phyloP scores from a whole-genome alignment of 2,113 vertebrate species.

The Lophochroa leadbeateri region DNA sequence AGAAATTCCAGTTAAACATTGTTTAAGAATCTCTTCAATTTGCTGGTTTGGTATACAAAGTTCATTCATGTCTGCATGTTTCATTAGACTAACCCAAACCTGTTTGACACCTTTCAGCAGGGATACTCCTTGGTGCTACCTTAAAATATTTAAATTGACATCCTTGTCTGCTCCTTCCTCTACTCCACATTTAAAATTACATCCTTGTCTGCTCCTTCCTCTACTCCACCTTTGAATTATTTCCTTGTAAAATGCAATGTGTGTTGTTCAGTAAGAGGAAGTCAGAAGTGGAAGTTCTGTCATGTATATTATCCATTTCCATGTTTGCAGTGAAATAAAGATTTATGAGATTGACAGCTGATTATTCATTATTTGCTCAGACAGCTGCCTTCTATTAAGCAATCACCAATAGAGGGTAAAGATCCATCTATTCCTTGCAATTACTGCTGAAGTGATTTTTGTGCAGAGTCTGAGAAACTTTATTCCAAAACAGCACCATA shows the following conservation, averaged over 20 bases:
- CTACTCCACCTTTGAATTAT: neutral
- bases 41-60: neutral
- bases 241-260: accelerated
- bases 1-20: neutral
- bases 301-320: neutral
- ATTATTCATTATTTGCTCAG: neutral
- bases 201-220: neutral
- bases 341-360: neutral
- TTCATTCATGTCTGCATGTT: neutral
- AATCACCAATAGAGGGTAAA: neutral
- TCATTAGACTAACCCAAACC: neutral
- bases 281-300: neutral
- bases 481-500: neutral
- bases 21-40: neutral
- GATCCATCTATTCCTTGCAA: neutral
- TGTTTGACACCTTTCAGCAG: neutral
- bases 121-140: neutral
- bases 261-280: neutral
- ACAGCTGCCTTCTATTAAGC: neutral
- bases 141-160: neutral
- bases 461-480: neutral
- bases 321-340: neutral
- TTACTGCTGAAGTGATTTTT: neutral
- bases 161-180: neutral
- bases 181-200: too few species aligned